These are phyloP conservation scores for Paracanthobrama guichenoti DNA, from an alignment of 2,113 vertebrate species.

Conservation along the genomic window DNA sequence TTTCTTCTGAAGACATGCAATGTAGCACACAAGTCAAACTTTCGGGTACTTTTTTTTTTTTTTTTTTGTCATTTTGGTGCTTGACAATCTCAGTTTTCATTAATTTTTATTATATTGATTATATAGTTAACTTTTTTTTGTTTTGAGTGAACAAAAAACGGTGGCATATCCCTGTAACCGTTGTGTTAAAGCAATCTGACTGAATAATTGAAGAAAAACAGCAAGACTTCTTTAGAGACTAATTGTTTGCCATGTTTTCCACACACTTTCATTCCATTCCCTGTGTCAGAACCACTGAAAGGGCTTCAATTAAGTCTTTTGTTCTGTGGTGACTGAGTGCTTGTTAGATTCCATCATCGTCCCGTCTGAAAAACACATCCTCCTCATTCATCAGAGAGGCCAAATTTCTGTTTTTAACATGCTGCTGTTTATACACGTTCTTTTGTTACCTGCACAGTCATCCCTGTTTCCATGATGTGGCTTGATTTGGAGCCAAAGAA, in stretches of 20 bases:
- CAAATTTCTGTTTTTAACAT: neutral
- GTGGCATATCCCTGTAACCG: neutral
- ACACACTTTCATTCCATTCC: slow-evolving; percentile 26
- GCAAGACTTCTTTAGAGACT: slow-evolving; percentile 13
- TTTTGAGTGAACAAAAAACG: neutral
- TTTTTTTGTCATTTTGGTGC: neutral
- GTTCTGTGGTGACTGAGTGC: slow-evolving; percentile 30
- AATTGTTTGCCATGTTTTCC: slow-evolving; percentile 18
- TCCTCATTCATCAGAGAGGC: slow-evolving; percentile 15
- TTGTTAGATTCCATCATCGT: slow-evolving; percentile 48
- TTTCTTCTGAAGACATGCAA: neutral
- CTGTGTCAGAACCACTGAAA: slow-evolving; percentile 30
- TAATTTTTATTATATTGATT: neutral
- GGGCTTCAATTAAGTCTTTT: slow-evolving; percentile 43
- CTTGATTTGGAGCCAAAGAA: slow-evolving; percentile 12
- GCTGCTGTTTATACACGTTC: slow-evolving; percentile 40
- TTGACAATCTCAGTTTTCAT: neutral
- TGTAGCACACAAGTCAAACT: neutral
- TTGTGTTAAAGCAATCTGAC: neutral
- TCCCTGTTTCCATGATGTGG: slow-evolving; percentile 26
- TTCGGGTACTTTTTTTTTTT: neutral
- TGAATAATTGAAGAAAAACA: slow-evolving; percentile 24
- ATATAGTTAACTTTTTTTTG: neutral
- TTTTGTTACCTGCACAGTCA: slow-evolving; percentile 19
- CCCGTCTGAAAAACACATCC: neutral